These are phyloP conservation scores for Lottia gigantea DNA, from an alignment of 2,888 invertebrate species.

Conservation along the genomic window DNA sequence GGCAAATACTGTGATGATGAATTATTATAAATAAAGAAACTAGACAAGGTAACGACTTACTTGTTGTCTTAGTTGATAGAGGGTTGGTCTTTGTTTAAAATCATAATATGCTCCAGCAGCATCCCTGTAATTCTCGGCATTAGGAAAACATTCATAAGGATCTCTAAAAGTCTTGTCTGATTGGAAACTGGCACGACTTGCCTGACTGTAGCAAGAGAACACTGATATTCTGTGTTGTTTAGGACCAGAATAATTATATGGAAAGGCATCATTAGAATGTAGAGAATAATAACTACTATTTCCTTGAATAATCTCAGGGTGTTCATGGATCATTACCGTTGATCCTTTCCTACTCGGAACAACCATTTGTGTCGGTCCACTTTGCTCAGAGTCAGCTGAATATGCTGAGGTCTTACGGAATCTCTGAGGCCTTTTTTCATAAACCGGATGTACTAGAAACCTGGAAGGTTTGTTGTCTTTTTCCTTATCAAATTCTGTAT, in stretches of 20 bases:
- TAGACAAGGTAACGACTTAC: slow-evolving; percentile 28
- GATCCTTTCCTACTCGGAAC: slow-evolving; percentile 25
- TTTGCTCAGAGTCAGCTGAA: slow-evolving; percentile 12
- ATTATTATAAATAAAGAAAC: no score
- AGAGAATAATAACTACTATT: slow-evolving; percentile 16
- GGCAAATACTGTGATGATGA: no score
- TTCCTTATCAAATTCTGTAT: neutral
- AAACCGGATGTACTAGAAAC: neutral
- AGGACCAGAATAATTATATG: neutral
- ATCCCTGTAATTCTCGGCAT: slow-evolving; percentile 82
- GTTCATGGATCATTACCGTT: slow-evolving; percentile 25
- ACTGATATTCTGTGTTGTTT: slow-evolving; percentile 24
- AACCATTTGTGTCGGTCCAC: neutral
- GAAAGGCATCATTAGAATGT: neutral
- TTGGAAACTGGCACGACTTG: slow-evolving; percentile 19
- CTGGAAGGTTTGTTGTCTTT: neutral
- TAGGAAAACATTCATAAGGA: slow-evolving; percentile 82
- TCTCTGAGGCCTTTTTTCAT: neutral
- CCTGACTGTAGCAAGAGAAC: slow-evolving; percentile 20
- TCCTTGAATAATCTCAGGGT: slow-evolving; percentile 22
- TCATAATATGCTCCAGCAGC: slow-evolving; percentile 31
- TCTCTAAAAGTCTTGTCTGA: slow-evolving; percentile 58
- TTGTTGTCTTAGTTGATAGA: slow-evolving; percentile 64
- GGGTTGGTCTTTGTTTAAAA: slow-evolving; percentile 58
- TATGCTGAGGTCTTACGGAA: slow-evolving; percentile 10